Evolutionary conservation across 2,797 vertebrate species (phyloP), one percentile per base, ranked within the genome.

Genomic region (Anguilla obscura): DNA sequence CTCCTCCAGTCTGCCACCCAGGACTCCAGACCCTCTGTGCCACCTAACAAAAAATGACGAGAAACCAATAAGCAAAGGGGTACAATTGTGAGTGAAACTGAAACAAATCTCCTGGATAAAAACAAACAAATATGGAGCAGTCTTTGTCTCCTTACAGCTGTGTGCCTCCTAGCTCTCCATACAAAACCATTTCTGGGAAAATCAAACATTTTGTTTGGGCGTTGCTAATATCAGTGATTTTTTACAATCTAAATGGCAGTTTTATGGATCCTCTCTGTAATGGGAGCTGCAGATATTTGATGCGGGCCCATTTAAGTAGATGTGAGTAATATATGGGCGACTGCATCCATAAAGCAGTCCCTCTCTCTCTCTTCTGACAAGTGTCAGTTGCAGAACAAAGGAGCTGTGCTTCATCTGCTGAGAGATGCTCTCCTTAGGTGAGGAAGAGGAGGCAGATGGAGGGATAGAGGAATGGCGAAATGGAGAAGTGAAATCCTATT

Each of bases 201-300:
- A 98, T 98, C 96, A 97, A 98, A 99, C 97, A 98, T 98, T 98
- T 99, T 97, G 96, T 98, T 99, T 96, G 96, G 96, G 96, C 96
- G 96, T 96, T 96, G 97, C 97, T 97, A 98, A 99, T 98, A 98
- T 98, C 97, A 98, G 96, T 96, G 95, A 97, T 97, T 98, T 97
- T 97, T 60, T 60, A 98, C 96, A 96, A 96, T 96, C 96, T 96
- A 97, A 97, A 97, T 97, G 96, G 96, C 95, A 95, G 96, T 97
- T 97, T 97, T 97, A 97, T 97, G 97, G 96, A 97, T 96, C 95
- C 93, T 93, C 94, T 93, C 95, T 95, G 97, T 98, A 98, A 99
- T 98, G 97, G 97, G 94, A 95, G 96, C 95, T 96, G 96, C 97
- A 97, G 97, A 97, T 98, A 99, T 99, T 97, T 98, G 97, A 98